Percentiles rank a stretch among this genome's conserved stretches.
phyloP scores from a whole-genome alignment of 2,888 invertebrate genomes.

The Scrobipalpa atriplicella region DNA sequence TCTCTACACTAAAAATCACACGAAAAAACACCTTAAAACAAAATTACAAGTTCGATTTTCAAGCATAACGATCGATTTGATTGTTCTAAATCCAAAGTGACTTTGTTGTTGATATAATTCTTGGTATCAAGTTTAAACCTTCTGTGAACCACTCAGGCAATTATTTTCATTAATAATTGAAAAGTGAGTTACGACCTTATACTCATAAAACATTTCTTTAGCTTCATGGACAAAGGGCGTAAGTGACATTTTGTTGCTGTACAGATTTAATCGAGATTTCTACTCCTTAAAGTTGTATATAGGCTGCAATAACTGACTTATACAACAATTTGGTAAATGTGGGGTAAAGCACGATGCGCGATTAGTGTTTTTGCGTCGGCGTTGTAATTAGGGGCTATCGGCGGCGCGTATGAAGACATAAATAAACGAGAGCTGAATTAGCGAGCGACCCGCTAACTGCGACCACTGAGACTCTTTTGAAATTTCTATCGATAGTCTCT shows the following conservation, averaged over 20 bases:
- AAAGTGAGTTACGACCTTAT: neutral
- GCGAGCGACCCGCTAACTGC: constrained; percentile 55
- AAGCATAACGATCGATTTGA: constrained; percentile 14
- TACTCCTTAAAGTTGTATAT: neutral
- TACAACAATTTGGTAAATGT: neutral
- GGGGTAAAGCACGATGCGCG: constrained; percentile 57
- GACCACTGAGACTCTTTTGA: constrained; percentile 53
- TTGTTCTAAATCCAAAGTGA: constrained; percentile 27
- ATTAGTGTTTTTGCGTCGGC: constrained; percentile 79
- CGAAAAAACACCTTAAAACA: constrained; percentile 34
- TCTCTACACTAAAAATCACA: constrained; percentile 32
- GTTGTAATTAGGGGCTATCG: constrained; percentile 80
- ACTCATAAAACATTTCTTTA: neutral
- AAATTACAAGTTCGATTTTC: neutral
- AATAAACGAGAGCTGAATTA: constrained; percentile 76
- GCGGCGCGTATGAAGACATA: constrained; percentile 82
- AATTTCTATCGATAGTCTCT: constrained; percentile 69
- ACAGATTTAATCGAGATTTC: neutral
- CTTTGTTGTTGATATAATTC: constrained; percentile 13
- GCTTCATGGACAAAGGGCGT: constrained; percentile 29
- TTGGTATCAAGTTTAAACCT: neutral
- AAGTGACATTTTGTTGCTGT: constrained; percentile 26
- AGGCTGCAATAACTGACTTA: neutral
- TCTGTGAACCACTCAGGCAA: neutral
- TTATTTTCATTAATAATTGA: neutral